phyloP scores from a whole-genome alignment of 2,113 vertebrate species.

The Propithecus coquereli region DNA sequence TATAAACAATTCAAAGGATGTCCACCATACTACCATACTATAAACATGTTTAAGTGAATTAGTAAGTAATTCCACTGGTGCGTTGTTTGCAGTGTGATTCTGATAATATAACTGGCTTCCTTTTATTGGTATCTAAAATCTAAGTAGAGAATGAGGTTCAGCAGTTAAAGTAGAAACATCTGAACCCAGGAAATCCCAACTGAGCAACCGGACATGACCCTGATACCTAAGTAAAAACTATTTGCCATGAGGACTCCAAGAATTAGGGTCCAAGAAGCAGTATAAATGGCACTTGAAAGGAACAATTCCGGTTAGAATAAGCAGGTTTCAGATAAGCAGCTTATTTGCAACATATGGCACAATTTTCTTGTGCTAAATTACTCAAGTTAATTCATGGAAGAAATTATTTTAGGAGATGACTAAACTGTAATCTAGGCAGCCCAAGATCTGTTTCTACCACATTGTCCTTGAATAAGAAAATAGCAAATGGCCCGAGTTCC shows the following conservation, averaged over 20 bases:
- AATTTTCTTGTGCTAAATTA: not conserved
- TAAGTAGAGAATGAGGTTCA: not conserved
- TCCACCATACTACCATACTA: not conserved
- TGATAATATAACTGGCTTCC: not conserved
- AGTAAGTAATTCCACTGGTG: not conserved
- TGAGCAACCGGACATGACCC: not conserved
- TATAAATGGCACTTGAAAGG: not conserved
- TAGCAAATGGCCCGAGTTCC: not conserved
- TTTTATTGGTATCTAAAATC: not conserved
- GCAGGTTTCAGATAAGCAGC: not conserved
- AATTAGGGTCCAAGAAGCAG: not conserved
- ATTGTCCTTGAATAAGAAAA: not conserved
- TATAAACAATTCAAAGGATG: not conserved
- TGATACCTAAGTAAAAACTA: not conserved
- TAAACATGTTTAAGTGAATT: not conserved
- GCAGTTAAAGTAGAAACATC: not conserved
- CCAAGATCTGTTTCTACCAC: not conserved
- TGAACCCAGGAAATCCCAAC: not conserved
- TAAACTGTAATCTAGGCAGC: not conserved
- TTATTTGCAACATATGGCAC: not conserved
- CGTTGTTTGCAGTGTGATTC: not conserved
- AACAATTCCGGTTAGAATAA: conserved; percentile 8
- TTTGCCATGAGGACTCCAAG: not conserved
- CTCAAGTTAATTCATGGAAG: conserved; percentile 18
- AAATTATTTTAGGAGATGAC: conserved; percentile 12